Conservation (phyloP, 2,797 vertebrate species). For the Eutrigla gurnardus region DNA sequence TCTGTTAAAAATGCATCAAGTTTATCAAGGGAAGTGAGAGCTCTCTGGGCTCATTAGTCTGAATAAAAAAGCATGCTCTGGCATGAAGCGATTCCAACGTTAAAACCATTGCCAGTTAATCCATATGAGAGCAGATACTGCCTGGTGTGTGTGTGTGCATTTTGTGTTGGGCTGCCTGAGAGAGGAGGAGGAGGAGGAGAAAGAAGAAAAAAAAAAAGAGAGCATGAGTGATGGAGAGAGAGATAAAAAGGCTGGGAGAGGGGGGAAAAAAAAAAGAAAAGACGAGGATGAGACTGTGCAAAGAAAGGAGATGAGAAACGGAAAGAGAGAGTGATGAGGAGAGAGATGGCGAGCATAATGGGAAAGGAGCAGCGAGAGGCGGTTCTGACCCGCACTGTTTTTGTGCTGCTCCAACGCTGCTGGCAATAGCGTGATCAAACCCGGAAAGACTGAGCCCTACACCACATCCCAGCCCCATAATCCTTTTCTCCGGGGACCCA, state of each 20-base stretch:
- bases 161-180: constrained; percentile 57
- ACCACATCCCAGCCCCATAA: constrained; percentile 72
- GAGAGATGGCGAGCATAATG: constrained; percentile 61
- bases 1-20: constrained; percentile 85
- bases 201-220: constrained; percentile 47
- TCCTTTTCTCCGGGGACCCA: constrained; percentile 72
- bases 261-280: constrained; percentile 36
- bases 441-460: constrained; percentile 71
- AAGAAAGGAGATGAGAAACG: constrained; percentile 70
- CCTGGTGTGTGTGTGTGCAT: constrained; percentile 52
- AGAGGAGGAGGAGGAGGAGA: constrained; percentile 42
- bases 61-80: constrained; percentile 82
- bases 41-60: constrained; percentile 83
- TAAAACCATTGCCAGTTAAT: constrained; percentile 81
- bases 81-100: constrained; percentile 75
- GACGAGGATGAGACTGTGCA: constrained; percentile 63
- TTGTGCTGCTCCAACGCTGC: constrained; percentile 68
- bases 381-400: constrained; percentile 73
- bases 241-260: constrained; percentile 71
- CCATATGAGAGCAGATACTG: constrained; percentile 81
- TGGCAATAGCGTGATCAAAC: constrained; percentile 78
- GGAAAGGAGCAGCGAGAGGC: constrained; percentile 56
- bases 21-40: constrained; percentile 82
- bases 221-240: constrained; percentile 71
- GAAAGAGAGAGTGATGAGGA: constrained; percentile 63